Percentiles rank a stretch among this genome's conserved stretches.
These are phyloP conservation scores for Achlya flavicornis DNA, from an alignment of 2,888 invertebrate genomes.

Conservation along the genomic window DNA sequence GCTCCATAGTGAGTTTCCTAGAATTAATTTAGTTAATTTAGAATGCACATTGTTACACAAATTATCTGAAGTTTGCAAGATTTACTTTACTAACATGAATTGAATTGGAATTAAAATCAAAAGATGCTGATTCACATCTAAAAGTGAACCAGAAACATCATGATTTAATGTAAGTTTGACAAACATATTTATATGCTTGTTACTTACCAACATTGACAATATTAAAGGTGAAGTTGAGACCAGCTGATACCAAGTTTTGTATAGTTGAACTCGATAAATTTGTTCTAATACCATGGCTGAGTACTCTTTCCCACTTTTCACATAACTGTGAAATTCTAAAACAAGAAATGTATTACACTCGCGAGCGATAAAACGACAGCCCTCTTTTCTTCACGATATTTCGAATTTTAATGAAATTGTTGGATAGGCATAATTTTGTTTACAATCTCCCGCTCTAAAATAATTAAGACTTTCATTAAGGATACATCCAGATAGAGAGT, in stretches of 20 bases:
- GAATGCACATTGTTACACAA: no score
- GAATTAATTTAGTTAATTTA: conserved; percentile 26
- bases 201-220: conserved; percentile 77
- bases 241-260: conserved; percentile 77
- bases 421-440: no score
- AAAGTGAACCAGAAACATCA: no score
- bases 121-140: no score
- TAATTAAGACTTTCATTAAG: no score
- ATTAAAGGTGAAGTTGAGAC: conserved; percentile 78
- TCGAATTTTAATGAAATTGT: no score
- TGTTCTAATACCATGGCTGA: conserved; percentile 90
- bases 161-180: not conserved
- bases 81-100: not conserved
- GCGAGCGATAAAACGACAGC: no score
- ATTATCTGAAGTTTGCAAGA: no score
- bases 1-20: conserved; percentile 89
- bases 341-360: conserved; percentile 21
- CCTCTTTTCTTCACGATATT: no score
- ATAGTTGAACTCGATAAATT: conserved; percentile 79
- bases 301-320: conserved; percentile 89
- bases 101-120: not conserved
- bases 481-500: no score
- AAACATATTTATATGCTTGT: not conserved
- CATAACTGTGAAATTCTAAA: conserved; percentile 85
- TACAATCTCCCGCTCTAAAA: no score